These are phyloP conservation scores for Phymorhynchus buccinoides DNA, from an alignment of 1,140 invertebrate species.

Conservation along the genomic window DNA sequence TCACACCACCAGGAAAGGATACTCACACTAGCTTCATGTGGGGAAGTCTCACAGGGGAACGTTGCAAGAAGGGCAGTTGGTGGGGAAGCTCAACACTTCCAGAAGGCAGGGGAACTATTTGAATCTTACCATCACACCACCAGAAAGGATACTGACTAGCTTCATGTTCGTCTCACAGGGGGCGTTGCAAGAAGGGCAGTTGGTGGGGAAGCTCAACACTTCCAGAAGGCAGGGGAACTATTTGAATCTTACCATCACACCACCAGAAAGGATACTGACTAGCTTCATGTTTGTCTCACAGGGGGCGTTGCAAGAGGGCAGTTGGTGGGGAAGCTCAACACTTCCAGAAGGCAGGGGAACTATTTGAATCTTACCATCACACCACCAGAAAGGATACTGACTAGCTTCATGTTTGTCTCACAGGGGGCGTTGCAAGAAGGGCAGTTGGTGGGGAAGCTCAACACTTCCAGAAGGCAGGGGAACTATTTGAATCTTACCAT, in stretches of 20 bases:
- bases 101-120: too few species aligned
- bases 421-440: slow-evolving; percentile 86
- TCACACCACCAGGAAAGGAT: slow-evolving; percentile 71
- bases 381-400: slow-evolving; percentile 79
- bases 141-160: slow-evolving; percentile 81
- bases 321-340: slow-evolving; percentile 80
- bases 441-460: slow-evolving; percentile 91
- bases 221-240: too few species aligned
- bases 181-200: slow-evolving; percentile 88
- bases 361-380: too few species aligned
- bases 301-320: slow-evolving; percentile 88
- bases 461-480: too few species aligned
- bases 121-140: too few species aligned
- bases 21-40: slow-evolving; percentile 98
- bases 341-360: too few species aligned
- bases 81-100: too few species aligned
- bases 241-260: too few species aligned
- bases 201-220: slow-evolving; percentile 78
- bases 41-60: slow-evolving; percentile 84
- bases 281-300: slow-evolving; percentile 98
- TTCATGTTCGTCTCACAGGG: slow-evolving; percentile 97
- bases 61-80: slow-evolving; percentile 89
- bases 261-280: slow-evolving; percentile 79
- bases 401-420: slow-evolving; percentile 98
- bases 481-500: too few species aligned